Evolutionary conservation across 2,113 vertebrate genomes (phyloP).

Genomic region (Eptesicus fuscus): DNA sequence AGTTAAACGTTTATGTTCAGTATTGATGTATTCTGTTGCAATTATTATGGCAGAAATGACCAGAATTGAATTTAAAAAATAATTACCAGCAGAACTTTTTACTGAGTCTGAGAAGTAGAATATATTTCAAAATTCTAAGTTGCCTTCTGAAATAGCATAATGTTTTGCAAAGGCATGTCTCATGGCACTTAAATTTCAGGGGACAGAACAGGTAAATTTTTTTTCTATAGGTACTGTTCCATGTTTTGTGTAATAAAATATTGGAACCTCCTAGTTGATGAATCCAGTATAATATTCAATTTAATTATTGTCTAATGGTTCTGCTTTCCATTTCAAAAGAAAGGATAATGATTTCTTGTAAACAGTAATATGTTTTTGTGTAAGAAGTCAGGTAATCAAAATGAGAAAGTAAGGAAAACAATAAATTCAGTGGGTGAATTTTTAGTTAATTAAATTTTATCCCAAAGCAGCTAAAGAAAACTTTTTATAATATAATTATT

Average conservation of each 20-base stretch:
- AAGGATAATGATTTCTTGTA: not conserved
- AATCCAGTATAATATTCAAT: not conserved
- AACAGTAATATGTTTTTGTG: not conserved
- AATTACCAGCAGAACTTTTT: not conserved
- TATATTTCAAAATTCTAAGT: not conserved
- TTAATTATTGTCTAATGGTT: not conserved
- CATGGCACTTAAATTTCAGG: not conserved
- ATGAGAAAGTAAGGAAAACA: not conserved
- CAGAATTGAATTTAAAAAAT: not conserved
- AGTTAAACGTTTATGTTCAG: not conserved
- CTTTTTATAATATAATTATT: not conserved
- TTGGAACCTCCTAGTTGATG: not conserved
- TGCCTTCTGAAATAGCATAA: not conserved
- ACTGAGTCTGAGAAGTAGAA: not conserved
- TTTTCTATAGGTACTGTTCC: not conserved
- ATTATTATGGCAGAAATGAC: not conserved
- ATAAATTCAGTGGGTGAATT: not conserved
- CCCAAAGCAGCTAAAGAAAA: not conserved
- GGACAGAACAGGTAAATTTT: not conserved
- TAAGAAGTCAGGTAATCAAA: not conserved
- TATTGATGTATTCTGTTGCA: not conserved
- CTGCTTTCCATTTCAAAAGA: slow-evolving; percentile 5
- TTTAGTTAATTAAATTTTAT: slow-evolving; percentile 33
- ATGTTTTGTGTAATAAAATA: slow-evolving; percentile 5
- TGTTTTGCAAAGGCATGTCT: not conserved